phyloP scores from a whole-genome alignment of 1,140 invertebrate genomes.

The Atta texana region DNA sequence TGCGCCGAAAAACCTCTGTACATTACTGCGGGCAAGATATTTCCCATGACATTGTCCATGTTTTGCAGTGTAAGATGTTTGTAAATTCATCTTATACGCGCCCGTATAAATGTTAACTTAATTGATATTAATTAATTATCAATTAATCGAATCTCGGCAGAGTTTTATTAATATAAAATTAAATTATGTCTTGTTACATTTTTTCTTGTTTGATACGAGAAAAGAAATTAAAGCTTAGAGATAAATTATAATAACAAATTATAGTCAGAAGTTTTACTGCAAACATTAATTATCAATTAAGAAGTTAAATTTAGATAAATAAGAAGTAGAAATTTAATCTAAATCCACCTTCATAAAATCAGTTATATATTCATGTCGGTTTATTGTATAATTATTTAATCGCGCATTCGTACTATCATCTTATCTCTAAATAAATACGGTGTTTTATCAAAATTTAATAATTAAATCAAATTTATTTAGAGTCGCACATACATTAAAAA shows the following conservation, averaged over 20 bases:
- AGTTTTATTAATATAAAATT: background rate
- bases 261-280: background rate
- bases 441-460: too few relatives aligned
- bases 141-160: background rate
- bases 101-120: background rate
- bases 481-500: too few relatives aligned
- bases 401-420: background rate
- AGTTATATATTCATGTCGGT: background rate
- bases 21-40: conserved; percentile 36
- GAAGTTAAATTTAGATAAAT: too few relatives aligned
- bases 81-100: background rate
- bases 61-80: conserved; percentile 34
- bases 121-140: background rate
- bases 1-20: conserved; percentile 24
- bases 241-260: background rate
- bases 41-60: conserved; percentile 39
- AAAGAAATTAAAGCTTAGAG: background rate
- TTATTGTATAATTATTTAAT: conserved; percentile 12
- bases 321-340: background rate
- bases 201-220: background rate
- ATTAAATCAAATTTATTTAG: too few relatives aligned
- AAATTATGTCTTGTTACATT: background rate
- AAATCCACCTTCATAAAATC: background rate
- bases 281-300: background rate
- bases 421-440: background rate